These are phyloP conservation scores for Griposia aprilina DNA, from an alignment of 2,888 invertebrate genomes.

Conservation along the genomic window DNA sequence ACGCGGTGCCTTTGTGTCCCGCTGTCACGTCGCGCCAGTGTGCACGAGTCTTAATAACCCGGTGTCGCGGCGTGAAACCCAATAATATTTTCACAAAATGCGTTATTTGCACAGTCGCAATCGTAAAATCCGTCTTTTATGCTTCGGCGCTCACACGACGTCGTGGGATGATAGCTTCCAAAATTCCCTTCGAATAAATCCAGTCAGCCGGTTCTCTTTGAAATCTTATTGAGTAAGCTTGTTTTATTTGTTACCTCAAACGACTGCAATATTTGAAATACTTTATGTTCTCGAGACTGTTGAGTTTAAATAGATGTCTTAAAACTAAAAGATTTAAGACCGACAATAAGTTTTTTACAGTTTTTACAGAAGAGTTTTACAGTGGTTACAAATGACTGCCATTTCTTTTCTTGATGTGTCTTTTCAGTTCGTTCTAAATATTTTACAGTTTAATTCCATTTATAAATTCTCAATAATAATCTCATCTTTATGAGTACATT, in stretches of 20 bases:
- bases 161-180: constrained; percentile 60
- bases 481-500: background rate
- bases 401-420: constrained; percentile 28
- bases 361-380: too few relatives aligned
- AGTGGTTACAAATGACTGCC: constrained; percentile 30
- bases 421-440: constrained; percentile 17
- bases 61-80: constrained; percentile 42
- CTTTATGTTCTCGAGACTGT: constrained; percentile 35
- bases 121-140: constrained; percentile 72
- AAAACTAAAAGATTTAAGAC: constrained; percentile 40
- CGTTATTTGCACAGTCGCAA: constrained; percentile 67
- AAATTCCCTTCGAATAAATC: constrained; percentile 63
- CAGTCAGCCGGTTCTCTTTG: constrained; percentile 48
- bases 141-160: constrained; percentile 48
- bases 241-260: constrained; percentile 59
- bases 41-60: constrained; percentile 33
- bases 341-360: constrained; percentile 32
- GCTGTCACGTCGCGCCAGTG: too few relatives aligned
- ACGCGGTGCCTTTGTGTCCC: too few relatives aligned
- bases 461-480: background rate
- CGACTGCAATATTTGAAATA: constrained; percentile 36
- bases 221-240: constrained; percentile 62
- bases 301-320: constrained; percentile 44
- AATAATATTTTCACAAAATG: constrained; percentile 66
- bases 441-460: constrained; percentile 6